These are phyloP conservation scores for Andrena bicolor DNA, from an alignment of 2,888 invertebrate genomes.

Conservation along the genomic window DNA sequence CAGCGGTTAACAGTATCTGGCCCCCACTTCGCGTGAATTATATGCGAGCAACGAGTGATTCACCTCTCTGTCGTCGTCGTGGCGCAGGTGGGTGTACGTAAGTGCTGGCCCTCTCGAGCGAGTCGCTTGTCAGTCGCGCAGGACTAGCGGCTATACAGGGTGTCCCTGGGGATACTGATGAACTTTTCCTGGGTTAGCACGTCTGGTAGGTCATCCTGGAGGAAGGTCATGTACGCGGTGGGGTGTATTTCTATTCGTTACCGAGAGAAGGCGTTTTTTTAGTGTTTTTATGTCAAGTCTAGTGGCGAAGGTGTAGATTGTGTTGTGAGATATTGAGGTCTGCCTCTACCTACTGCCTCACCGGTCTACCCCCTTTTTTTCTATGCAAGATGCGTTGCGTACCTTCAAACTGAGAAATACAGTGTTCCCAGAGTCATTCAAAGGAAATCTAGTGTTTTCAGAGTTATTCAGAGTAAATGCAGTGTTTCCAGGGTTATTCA, in stretches of 20 bases:
- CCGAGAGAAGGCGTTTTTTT: neutral
- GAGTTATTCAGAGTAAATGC: no score
- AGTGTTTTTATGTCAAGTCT: neutral
- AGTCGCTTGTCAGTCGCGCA: slow-evolving; percentile 40
- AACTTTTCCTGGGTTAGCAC: neutral
- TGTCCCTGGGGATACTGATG: neutral
- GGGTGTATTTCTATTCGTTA: neutral
- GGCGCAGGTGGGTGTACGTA: slow-evolving; percentile 68
- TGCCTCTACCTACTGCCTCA: neutral
- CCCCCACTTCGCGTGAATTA: slow-evolving; percentile 73
- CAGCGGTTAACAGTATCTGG: slow-evolving; percentile 78
- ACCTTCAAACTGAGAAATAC: no score
- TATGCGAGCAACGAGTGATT: slow-evolving; percentile 65
- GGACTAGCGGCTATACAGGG: slow-evolving; percentile 13
- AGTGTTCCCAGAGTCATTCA: no score
- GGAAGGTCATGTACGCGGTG: neutral
- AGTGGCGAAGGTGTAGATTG: neutral
- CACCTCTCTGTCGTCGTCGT: slow-evolving; percentile 53
- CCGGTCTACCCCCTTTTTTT: no score
- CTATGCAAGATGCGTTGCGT: no score
- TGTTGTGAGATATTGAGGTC: neutral
- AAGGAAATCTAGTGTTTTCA: no score
- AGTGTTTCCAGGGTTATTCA: no score
- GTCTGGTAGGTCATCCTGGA: neutral
- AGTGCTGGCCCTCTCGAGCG: slow-evolving; percentile 29